Percentiles rank a stretch among this genome's conserved stretches.
Evolutionary conservation across 1,140 invertebrate genomes (phyloP).

Genomic region (Elymnias hypermnestra): DNA sequence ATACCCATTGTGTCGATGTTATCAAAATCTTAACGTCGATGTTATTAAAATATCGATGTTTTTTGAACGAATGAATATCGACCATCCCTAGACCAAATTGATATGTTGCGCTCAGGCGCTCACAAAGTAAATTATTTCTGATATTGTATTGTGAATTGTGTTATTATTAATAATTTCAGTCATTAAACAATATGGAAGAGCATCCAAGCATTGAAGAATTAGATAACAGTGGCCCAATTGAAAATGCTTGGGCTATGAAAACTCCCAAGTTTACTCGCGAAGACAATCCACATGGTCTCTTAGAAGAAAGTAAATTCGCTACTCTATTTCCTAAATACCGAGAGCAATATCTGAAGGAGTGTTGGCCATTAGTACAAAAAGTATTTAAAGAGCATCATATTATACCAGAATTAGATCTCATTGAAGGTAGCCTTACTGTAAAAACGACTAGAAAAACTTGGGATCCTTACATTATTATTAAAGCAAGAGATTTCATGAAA

Average conservation of each 20-base stretch:
- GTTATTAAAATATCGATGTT: no score
- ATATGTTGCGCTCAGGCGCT: no score
- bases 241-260: slow-evolving; percentile 93
- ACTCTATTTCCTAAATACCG: slow-evolving; percentile 89
- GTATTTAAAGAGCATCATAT: slow-evolving; percentile 85
- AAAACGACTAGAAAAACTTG: slow-evolving; percentile 97
- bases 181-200: slow-evolving; percentile 27
- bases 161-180: no score
- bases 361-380: slow-evolving; percentile 96
- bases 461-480: slow-evolving; percentile 98
- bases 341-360: slow-evolving; percentile 97
- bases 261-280: slow-evolving; percentile 92
- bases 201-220: slow-evolving; percentile 26
- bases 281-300: slow-evolving; percentile 90
- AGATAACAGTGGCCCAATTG: slow-evolving; percentile 74
- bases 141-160: no score
- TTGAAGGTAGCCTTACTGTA: slow-evolving; percentile 97
- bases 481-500: slow-evolving; percentile 97
- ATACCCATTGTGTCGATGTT: no score
- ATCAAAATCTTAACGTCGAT: no score
- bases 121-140: no score
- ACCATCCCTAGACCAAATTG: no score
- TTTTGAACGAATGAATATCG: no score
- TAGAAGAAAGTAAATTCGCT: slow-evolving; percentile 85
- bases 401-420: slow-evolving; percentile 94